phyloP scores from a whole-genome alignment of 1,140 invertebrate species.

The Drosophila ananassae region DNA sequence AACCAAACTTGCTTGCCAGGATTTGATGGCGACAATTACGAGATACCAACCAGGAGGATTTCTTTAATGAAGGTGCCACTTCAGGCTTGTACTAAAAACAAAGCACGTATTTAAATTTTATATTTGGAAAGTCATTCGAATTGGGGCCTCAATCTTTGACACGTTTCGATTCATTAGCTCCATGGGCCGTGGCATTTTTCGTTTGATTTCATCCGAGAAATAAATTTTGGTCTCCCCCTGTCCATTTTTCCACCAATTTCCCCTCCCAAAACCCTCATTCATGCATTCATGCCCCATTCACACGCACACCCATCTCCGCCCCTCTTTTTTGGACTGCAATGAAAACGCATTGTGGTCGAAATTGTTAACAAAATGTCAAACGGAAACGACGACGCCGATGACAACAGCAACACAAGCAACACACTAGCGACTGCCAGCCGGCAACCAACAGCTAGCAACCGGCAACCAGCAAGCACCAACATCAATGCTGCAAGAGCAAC shows the following conservation, averaged over 20 bases:
- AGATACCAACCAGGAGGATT: neutral
- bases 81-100: neutral
- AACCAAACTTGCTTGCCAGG: constrained; percentile 18
- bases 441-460: neutral
- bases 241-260: neutral
- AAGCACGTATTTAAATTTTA: neutral
- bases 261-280: constrained; percentile 51
- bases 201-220: constrained; percentile 76
- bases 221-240: constrained; percentile 36
- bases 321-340: constrained; percentile 48
- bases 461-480: constrained; percentile 6
- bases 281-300: constrained; percentile 77
- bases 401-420: constrained; percentile 30
- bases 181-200: constrained; percentile 68
- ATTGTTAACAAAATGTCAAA: constrained; percentile 83
- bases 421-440: neutral
- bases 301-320: constrained; percentile 37
- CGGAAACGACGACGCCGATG: constrained; percentile 62
- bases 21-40: constrained; percentile 6
- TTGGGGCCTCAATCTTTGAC: constrained; percentile 63
- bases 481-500: constrained; percentile 5
- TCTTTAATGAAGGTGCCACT: neutral
- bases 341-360: constrained; percentile 82
- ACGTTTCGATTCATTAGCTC: constrained; percentile 82
- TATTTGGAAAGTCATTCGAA: constrained; percentile 15